These are phyloP conservation scores for Takifugu ocellatus DNA, from an alignment of 2,797 vertebrate genomes.

Conservation along the genomic window DNA sequence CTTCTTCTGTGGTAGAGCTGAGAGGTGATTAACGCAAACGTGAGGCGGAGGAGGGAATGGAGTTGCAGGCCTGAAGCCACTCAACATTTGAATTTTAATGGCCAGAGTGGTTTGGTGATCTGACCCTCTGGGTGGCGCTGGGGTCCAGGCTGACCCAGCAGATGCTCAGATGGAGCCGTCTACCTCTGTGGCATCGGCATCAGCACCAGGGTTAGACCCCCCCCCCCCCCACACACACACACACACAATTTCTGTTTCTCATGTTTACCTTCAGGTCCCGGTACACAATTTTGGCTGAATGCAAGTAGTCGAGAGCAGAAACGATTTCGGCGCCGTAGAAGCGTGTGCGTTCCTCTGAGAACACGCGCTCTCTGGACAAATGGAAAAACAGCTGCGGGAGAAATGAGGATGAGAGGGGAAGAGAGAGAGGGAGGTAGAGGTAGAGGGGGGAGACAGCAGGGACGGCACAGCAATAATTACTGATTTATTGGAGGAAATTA, in stretches of 20 bases:
- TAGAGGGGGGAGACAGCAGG: constrained; percentile 85
- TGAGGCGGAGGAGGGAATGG: constrained; percentile 42
- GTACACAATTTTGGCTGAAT: constrained; percentile 98
- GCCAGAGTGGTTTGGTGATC: constrained; percentile 60
- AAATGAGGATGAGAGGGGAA: constrained; percentile 43
- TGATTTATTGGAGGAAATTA: constrained; percentile 99
- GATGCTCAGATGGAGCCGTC: constrained; percentile 25
- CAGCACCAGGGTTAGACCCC: background rate
- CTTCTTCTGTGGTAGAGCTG: constrained; percentile 9
- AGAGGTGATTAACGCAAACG: constrained; percentile 10
- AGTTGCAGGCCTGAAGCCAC: constrained; percentile 67
- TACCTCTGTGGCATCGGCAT: constrained; percentile 33
- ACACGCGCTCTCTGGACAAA: constrained; percentile 99
- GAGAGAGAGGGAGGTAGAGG: constrained; percentile 12
- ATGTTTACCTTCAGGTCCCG: constrained; percentile 96
- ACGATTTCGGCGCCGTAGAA: constrained; percentile 98
- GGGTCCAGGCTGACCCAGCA: too few species aligned
- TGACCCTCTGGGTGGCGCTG: constrained; percentile 5
- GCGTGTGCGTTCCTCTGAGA: constrained; percentile 97
- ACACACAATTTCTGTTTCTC: constrained; percentile 31
- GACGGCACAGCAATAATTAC: constrained; percentile 99
- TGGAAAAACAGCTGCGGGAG: constrained; percentile 99
- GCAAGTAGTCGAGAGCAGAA: constrained; percentile 96
- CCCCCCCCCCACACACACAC: constrained; percentile 1
- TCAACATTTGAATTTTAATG: constrained; percentile 79